phyloP scores from a whole-genome alignment of 2,888 invertebrate genomes.

The Drosophila ustulata region DNA sequence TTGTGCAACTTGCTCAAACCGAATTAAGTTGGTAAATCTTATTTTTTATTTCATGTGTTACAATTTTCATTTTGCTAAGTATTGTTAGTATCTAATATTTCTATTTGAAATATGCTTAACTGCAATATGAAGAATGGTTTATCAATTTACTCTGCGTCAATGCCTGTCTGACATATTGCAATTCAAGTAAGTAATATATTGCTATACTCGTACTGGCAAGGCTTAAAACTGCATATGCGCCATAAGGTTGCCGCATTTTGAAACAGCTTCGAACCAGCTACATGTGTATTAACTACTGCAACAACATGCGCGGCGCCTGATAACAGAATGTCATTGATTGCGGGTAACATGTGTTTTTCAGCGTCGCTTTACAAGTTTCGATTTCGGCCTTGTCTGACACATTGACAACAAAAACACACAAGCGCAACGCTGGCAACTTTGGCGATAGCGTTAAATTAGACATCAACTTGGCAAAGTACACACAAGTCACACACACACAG shows the following conservation, averaged over 20 bases:
- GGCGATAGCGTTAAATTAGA: constrained; percentile 78
- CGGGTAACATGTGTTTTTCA: constrained; percentile 64
- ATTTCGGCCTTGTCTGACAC: constrained; percentile 64
- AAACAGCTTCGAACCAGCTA: background rate
- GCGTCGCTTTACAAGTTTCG: constrained; percentile 57
- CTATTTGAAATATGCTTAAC: too few species aligned
- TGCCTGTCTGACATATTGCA: background rate
- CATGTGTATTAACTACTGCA: constrained; percentile 18
- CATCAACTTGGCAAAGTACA: constrained; percentile 69
- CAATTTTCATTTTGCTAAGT: too few species aligned
- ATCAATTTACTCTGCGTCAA: too few species aligned
- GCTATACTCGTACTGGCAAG: too few species aligned
- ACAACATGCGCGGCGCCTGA: constrained; percentile 1
- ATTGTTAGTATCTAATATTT: too few species aligned
- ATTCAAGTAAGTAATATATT: background rate
- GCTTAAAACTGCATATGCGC: too few species aligned
- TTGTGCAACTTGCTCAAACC: too few species aligned
- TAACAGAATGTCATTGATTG: constrained; percentile 46
- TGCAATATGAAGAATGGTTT: too few species aligned
- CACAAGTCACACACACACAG: constrained; percentile 46
- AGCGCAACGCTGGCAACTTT: constrained; percentile 66
- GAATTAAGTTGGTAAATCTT: too few species aligned
- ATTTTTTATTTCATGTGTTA: too few species aligned
- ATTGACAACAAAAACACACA: constrained; percentile 63
- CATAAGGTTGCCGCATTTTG: too few species aligned